A percentile compares a stretch with the other conserved stretches of the same genome.
Conservation (phyloP, 2,888 invertebrate genomes). For the Drosophila paranaensis region DNA sequence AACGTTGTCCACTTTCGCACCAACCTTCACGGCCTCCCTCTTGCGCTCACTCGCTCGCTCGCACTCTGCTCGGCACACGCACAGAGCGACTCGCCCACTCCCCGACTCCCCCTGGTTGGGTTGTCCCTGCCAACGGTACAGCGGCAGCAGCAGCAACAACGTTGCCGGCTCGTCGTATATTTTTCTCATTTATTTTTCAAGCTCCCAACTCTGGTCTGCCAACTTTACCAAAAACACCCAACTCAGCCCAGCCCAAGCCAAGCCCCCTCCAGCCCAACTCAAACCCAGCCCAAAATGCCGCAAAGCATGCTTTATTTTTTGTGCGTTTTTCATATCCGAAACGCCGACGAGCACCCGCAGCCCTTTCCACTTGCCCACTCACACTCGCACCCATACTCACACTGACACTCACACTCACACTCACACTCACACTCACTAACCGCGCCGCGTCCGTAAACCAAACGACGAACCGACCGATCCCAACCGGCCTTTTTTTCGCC, state of each 20-base stretch:
- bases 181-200: constrained; percentile 81
- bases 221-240: constrained; percentile 36
- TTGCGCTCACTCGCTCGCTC: constrained; percentile 1
- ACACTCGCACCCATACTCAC: background rate
- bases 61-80: constrained; percentile 25
- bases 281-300: constrained; percentile 47
- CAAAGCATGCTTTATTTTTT: constrained; percentile 73
- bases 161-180: constrained; percentile 78
- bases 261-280: background rate
- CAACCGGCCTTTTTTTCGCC: constrained; percentile 75
- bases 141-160: constrained; percentile 70
- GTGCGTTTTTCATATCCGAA: constrained; percentile 83
- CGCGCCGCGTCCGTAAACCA: constrained; percentile 16
- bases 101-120: constrained; percentile 25
- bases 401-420: background rate
- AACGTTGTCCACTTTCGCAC: constrained; percentile 79
- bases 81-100: constrained; percentile 22
- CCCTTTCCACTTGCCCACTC: constrained; percentile 2
- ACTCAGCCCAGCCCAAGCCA: constrained; percentile 4
- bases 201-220: constrained; percentile 59
- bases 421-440: constrained; percentile 2
- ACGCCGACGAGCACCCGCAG: constrained; percentile 72
- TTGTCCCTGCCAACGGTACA: constrained; percentile 68
- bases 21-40: constrained; percentile 29
- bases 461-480: constrained; percentile 57